phyloP scores from a whole-genome alignment of 2,888 invertebrate species.

The Coelinius sp. region DNA sequence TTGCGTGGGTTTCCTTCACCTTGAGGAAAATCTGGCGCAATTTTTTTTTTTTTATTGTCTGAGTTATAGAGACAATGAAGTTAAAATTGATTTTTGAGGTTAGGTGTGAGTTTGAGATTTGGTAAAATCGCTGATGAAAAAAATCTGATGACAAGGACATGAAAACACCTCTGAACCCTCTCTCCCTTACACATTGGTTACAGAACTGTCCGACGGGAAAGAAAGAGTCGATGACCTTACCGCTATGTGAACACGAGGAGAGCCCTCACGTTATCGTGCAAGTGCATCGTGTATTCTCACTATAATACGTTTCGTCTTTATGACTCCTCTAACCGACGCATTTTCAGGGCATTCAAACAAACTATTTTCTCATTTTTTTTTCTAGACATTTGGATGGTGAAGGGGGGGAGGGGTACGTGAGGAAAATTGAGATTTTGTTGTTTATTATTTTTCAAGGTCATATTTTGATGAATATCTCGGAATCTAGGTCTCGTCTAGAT shows the following conservation, averaged over 20 bases:
- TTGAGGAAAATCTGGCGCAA: background rate
- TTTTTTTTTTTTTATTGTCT: background rate
- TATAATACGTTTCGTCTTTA: slow-evolving; percentile 31
- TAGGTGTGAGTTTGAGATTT: background rate
- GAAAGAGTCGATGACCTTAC: slow-evolving; percentile 45
- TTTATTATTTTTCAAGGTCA: too few relatives aligned
- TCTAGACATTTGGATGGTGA: background rate
- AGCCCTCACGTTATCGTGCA: slow-evolving; percentile 27
- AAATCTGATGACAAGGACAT: background rate
- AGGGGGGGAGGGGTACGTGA: background rate
- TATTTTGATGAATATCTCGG: too few relatives aligned
- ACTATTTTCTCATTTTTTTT: slow-evolving; percentile 19
- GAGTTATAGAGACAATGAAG: background rate
- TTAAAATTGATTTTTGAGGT: background rate
- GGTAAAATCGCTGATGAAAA: background rate
- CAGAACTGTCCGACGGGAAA: background rate
- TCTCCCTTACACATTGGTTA: too few relatives aligned
- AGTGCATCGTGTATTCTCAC: slow-evolving; percentile 39
- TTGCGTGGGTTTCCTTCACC: slow-evolving; percentile 14
- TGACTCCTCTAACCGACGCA: slow-evolving; percentile 19
- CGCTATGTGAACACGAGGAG: slow-evolving; percentile 39
- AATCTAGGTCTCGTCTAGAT: too few relatives aligned
- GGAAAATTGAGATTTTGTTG: background rate
- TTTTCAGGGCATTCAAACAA: slow-evolving; percentile 26
- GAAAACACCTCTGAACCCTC: background rate